Evolutionary conservation across 2,113 vertebrate species (phyloP), one percentile per base, ranked within the genome.

Genomic region (Chiloscyllium plagiosum): DNA sequence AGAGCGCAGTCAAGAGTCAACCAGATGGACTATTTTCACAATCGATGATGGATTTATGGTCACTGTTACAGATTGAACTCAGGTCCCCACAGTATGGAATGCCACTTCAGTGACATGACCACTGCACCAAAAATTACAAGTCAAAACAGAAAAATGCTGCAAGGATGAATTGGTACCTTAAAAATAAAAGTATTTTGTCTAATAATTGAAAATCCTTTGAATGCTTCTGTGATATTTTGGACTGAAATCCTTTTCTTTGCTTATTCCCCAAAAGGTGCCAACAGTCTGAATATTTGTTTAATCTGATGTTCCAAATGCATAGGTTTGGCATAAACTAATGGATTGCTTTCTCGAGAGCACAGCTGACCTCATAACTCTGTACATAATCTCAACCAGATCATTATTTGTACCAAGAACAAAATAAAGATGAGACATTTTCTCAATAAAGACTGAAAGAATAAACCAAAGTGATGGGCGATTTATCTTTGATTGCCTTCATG

Each of bases 401-500:
- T 92, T 66, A 93, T 37, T n/a, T 61, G 6, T 61, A 20, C 13
- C 5, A 92, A 93, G 89, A 37, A 19, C 33, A 42, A 93, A 93
- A 37, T 66, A 93, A 65, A 93, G 89, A 7, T 19, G 61, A 93
- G 4, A 65, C 89, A 93, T 19, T 22, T 93, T 66, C 33, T 65
- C 89, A 68, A 61, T 61, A 93, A 65, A 93, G 33, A 93, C 33
- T 47, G 61, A 37, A n/a, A 66, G 61, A 66, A 93, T 93, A 93
- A 93, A 93, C 66, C 61, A 93, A 93, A 93, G 33, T 68, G 17
- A 66, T 37, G 20, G 89, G 29, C n/a, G 56, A 92, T 92, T 93
- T 93, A 66, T 68, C 19, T 61, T 93, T 93, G 61, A 33, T 68
- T 93, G 89, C 61, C 37, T 37, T n/a, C 42, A 33, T 92, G 20